Percentiles rank a stretch among this genome's conserved stretches.
Conservation (phyloP, 2,113 vertebrate species). For the Callopanchax toddi region DNA sequence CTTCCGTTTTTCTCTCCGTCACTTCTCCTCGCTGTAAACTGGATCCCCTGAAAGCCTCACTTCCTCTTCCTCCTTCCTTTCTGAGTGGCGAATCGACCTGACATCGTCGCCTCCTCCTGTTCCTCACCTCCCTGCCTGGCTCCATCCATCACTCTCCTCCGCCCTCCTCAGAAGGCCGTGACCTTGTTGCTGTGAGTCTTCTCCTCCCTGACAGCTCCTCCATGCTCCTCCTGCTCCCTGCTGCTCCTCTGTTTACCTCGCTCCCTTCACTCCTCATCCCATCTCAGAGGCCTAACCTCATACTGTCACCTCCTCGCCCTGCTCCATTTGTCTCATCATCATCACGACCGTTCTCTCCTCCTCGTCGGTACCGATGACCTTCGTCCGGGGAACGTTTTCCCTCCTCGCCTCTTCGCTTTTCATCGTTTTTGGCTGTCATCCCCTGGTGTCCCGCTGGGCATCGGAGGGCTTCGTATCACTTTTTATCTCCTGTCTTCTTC, state of each 20-base stretch:
- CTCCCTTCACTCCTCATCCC: slow-evolving; percentile 33
- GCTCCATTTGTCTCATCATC: slow-evolving; percentile 36
- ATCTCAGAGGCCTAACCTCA: slow-evolving; percentile 20
- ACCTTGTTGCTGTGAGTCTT: slow-evolving; percentile 47
- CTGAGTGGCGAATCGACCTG: slow-evolving; percentile 14
- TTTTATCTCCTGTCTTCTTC: not conserved
- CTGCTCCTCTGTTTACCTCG: slow-evolving; percentile 12
- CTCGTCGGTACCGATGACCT: not conserved
- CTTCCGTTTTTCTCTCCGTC: not conserved
- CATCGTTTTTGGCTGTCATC: not conserved
- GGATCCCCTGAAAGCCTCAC: slow-evolving; percentile 32
- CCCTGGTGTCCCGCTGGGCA: no score
- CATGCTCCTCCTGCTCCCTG: slow-evolving; percentile 17
- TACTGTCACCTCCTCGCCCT: slow-evolving; percentile 32
- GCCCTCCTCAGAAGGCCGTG: slow-evolving; percentile 14
- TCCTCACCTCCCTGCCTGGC: slow-evolving; percentile 2
- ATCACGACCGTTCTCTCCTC: slow-evolving; percentile 5
- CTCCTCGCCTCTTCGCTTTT: not conserved
- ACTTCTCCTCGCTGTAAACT: slow-evolving; percentile 10
- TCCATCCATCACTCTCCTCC: slow-evolving; percentile 30
- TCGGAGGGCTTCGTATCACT: not conserved
- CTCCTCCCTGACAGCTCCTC: slow-evolving; percentile 36
- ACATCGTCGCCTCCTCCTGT: slow-evolving; percentile 28
- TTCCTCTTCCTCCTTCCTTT: slow-evolving; percentile 16
- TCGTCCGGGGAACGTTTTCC: not conserved